Conservation (phyloP, 2,888 invertebrate species). For the Protophormia terraenovae region DNA sequence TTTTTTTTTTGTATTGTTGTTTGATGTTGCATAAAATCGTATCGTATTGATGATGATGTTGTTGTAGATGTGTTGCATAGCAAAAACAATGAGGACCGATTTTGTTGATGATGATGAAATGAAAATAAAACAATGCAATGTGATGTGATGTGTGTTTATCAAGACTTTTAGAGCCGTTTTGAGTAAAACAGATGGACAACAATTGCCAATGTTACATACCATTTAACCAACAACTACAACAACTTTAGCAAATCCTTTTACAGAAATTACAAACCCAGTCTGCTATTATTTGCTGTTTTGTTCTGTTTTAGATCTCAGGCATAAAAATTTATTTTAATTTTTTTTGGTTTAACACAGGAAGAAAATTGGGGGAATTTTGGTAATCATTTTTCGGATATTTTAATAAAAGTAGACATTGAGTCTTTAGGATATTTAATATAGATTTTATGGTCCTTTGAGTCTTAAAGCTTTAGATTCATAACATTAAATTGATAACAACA, state of each 20-base stretch:
- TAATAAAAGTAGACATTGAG: no score
- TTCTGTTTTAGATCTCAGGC: not conserved
- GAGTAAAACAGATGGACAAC: slow-evolving; percentile 59
- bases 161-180: not conserved
- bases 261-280: slow-evolving; percentile 52
- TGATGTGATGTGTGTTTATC: slow-evolving; percentile 39
- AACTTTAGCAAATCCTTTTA: slow-evolving; percentile 34
- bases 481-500: no score
- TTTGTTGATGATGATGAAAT: slow-evolving; percentile 44
- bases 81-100: not conserved
- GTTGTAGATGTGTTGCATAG: not conserved
- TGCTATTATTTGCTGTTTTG: slow-evolving; percentile 41
- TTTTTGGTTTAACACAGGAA: no score
- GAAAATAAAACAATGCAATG: slow-evolving; percentile 4
- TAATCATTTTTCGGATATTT: no score
- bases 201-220: slow-evolving; percentile 55
- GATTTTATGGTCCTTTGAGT: no score
- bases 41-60: slow-evolving; percentile 49
- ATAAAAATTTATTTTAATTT: not conserved
- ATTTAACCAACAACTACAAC: slow-evolving; percentile 26
- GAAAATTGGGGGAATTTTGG: not conserved
- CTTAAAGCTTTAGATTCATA: no score
- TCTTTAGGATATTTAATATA: no score
- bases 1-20: not conserved
- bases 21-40: slow-evolving; percentile 45